These are phyloP conservation scores for Drosophila fulvimacula DNA, from an alignment of 2,888 invertebrate genomes.

Conservation along the genomic window DNA sequence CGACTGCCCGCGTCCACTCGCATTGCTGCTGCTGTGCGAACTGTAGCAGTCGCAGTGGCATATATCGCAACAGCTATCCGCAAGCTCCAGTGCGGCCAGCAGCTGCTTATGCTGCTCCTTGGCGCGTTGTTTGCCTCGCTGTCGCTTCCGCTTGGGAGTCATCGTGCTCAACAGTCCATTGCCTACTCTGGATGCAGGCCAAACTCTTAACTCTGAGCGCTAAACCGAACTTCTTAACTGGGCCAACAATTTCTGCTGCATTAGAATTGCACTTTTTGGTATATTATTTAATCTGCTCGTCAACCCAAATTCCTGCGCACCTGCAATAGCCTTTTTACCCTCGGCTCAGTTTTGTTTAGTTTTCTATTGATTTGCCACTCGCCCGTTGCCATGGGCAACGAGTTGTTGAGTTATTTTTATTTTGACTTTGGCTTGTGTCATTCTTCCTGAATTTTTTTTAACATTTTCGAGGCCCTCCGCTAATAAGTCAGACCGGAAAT, in stretches of 20 bases:
- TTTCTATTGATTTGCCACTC: constrained; percentile 66
- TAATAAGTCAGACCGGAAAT: constrained; percentile 60
- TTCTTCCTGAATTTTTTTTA: constrained; percentile 18
- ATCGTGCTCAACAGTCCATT: constrained; percentile 23
- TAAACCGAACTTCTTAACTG: constrained; percentile 9
- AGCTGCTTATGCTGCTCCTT: constrained; percentile 71
- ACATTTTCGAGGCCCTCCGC: constrained; percentile 38
- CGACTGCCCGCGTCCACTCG: constrained; percentile 31
- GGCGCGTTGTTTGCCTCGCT: constrained; percentile 60
- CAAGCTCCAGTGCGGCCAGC: constrained; percentile 72
- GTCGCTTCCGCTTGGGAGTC: constrained; percentile 69
- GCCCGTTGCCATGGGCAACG: constrained; percentile 60
- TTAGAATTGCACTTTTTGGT: constrained; percentile 8
- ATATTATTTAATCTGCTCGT: constrained; percentile 40
- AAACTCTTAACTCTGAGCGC: constrained; percentile 49
- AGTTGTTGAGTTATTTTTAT: constrained; percentile 42
- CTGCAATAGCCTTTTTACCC: constrained; percentile 45
- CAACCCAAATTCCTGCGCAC: constrained; percentile 73
- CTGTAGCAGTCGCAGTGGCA: constrained; percentile 83
- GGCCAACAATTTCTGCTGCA: constrained; percentile 35
- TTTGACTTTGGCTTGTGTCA: constrained; percentile 48
- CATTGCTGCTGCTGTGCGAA: constrained; percentile 75
- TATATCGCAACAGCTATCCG: constrained; percentile 82
- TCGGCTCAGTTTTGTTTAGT: constrained; percentile 60
- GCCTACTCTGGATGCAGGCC: constrained; percentile 37